Conservation (phyloP, 2,797 vertebrate species). For the Karalla daura region DNA sequence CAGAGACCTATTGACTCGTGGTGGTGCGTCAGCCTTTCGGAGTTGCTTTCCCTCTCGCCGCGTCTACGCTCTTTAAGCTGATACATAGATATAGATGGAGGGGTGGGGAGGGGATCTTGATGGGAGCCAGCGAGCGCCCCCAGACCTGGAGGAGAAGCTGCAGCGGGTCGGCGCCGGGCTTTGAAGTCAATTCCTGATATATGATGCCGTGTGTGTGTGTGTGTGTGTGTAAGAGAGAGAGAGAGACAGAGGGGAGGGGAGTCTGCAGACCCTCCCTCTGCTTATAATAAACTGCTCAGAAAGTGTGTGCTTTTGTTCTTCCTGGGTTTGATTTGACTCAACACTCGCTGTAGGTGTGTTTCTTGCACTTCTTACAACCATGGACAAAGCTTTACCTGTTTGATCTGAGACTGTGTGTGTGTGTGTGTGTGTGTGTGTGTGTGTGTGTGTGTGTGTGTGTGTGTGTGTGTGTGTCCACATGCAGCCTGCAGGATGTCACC, state of each 20-base stretch:
- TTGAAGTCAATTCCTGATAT: constrained; percentile 3
- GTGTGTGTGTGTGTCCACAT: background rate
- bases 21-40: too few relatives aligned
- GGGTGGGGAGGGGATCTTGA: too few relatives aligned
- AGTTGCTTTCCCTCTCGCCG: background rate
- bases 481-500: constrained; percentile 63
- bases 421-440: too few relatives aligned
- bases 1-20: too few relatives aligned
- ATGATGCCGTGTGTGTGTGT: constrained; percentile 15
- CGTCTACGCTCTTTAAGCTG: background rate
- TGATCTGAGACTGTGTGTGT: too few relatives aligned
- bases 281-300: background rate
- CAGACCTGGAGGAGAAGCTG: background rate
- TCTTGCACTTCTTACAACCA: accelerated
- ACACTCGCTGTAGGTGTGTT: constrained; percentile 4
- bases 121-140: background rate
- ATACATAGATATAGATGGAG: too few relatives aligned
- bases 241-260: constrained; percentile 20
- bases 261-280: constrained; percentile 26
- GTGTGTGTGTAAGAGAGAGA: too few relatives aligned
- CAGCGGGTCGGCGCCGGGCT: background rate
- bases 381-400: accelerated
- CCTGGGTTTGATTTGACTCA: background rate
- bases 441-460: background rate
- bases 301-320: background rate